Base-by-base conservation (phyloP, 1,140 invertebrate genomes). In the Brachionus plicatilis region DNA sequence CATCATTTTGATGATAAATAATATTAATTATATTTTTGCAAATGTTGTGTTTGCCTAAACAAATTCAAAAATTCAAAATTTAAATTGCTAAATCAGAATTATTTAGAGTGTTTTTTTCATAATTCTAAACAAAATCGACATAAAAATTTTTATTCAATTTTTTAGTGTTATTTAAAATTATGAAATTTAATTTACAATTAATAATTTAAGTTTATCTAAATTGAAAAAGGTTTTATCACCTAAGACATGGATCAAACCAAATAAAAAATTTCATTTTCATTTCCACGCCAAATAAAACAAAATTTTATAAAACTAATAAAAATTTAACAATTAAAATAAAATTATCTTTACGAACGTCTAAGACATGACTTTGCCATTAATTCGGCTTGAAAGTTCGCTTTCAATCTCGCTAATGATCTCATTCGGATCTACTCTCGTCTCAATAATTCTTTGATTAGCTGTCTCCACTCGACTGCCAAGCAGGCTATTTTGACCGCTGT, bases 381-480 rank as follows among this genome's bases (percentile, higher is more conserved):
- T 4, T 11, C 24, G 6, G 24, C 17, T 60, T 20, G 79, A 41
- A 27, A 82, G 53, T 65, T 82, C 79, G 14, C 43, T 41, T 29
- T 82, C 79, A 29, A 82, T 82, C n/a, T 82, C 79, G 4, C 53
- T 17, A 6, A 82, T 82, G 17, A 82, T 68, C 43, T 82, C 79
- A 37, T 82, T 82, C 0, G 65, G 20, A 65, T 82, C 79, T 12
- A 82, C 37, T 29, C 79, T 27, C 1, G 79, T 82, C 14, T 82
- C 53, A 17, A 82, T 82, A 11, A 82, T 68, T 47, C 53, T 60
- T 43, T 45, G 60, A 47, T 68, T 82, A 65, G 79, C 27, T 3
- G 79, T 24, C 20, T 82, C 79, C 20, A 60, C 5, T 3, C 53
- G 33, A 82, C 33, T 60, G 53, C 37, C 8, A 4, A 80, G 24